Evolutionary conservation across 2,113 vertebrate genomes (phyloP).

Genomic region (Progne subis): DNA sequence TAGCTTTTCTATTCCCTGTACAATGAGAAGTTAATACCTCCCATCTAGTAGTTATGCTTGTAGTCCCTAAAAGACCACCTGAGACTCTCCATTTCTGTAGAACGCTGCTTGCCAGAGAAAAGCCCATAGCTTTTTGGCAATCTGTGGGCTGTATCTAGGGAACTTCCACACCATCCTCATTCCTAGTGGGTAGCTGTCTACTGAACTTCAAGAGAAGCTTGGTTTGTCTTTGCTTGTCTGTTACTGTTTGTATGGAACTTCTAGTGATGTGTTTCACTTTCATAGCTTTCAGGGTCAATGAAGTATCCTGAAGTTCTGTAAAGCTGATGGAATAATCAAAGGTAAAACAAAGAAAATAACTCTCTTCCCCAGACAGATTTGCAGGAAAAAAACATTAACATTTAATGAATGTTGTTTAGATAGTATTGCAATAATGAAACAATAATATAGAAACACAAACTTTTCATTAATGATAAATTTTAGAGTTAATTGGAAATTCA

Average conservation of each 20-base stretch:
- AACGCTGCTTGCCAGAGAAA: not conserved
- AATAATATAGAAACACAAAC: not conserved
- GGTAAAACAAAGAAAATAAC: not conserved
- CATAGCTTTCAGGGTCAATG: not conserved
- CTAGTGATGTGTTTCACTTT: not conserved
- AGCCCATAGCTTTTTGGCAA: not conserved
- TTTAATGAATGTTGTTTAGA: not conserved
- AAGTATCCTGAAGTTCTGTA: not conserved
- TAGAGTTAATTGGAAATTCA: not conserved
- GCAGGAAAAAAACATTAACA: not conserved
- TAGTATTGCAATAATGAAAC: not conserved
- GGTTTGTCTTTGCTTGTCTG: not conserved
- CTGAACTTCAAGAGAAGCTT: not conserved
- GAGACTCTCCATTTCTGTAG: not conserved
- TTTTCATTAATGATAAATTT: not conserved
- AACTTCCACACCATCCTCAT: not conserved
- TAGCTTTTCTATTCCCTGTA: not conserved
- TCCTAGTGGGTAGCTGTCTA: not conserved
- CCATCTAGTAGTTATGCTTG: not conserved
- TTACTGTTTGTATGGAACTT: not conserved
- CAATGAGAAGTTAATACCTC: not conserved
- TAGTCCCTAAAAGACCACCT: not conserved
- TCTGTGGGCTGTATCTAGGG: not conserved
- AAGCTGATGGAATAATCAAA: not conserved
- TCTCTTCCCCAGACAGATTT: not conserved